Evolutionary conservation across 2,797 vertebrate species (phyloP).

Genomic region (Peromyscus attwateri): DNA sequence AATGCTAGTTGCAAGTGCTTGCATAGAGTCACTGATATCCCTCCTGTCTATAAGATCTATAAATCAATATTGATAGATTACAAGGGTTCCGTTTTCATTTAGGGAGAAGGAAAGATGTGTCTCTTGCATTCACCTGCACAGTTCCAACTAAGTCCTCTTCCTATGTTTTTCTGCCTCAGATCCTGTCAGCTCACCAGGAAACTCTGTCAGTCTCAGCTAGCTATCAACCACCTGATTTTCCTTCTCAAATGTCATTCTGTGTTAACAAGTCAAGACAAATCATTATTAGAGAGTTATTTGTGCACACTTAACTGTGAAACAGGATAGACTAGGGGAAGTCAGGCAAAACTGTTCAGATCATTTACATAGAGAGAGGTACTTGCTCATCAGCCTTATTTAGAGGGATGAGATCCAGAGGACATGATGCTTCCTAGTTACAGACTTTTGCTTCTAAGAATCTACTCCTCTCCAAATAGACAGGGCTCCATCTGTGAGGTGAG

Average conservation of each 20-base stretch:
- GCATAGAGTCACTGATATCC: background rate
- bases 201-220: background rate
- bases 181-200: background rate
- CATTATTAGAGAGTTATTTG: background rate
- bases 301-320: background rate
- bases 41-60: background rate
- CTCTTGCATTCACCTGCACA: background rate
- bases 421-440: background rate
- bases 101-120: constrained; percentile 2
- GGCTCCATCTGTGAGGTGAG: background rate
- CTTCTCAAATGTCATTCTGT: constrained; percentile 1
- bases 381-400: background rate
- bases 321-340: background rate
- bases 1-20: constrained; percentile 44
- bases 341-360: background rate
- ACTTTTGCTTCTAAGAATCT: background rate
- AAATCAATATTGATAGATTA: background rate
- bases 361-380: background rate
- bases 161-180: background rate
- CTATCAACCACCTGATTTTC: background rate
- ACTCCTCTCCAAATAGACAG: background rate
- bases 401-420: background rate
- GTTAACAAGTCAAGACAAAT: constrained; percentile 44
- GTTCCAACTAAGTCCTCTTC: background rate
- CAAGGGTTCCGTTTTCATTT: background rate